These are phyloP conservation scores for Tachina grossa DNA, from an alignment of 2,888 invertebrate species.

Conservation along the genomic window DNA sequence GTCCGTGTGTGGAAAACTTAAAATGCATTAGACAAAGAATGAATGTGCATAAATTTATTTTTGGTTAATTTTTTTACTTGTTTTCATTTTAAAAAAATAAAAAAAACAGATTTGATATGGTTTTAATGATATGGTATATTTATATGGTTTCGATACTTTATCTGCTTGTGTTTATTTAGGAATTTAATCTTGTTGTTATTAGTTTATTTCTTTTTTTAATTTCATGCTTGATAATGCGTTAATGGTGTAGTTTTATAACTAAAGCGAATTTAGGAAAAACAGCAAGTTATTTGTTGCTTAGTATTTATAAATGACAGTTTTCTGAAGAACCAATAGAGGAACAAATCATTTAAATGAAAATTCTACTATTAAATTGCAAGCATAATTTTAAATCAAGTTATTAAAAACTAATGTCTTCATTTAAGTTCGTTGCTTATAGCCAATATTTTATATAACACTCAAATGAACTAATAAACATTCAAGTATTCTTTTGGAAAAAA, in stretches of 20 bases:
- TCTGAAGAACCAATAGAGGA: no score
- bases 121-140: constrained; percentile 35
- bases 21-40: constrained; percentile 2
- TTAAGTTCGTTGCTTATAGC: no score
- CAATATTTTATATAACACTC: no score
- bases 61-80: constrained; percentile 1
- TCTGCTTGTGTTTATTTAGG: constrained; percentile 17
- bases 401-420: no score
- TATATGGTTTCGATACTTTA: constrained; percentile 7
- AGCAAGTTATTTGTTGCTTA: no score
- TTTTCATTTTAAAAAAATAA: constrained; percentile 1
- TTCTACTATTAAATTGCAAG: background rate
- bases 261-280: no score
- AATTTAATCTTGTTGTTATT: background rate
- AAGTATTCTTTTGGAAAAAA: no score
- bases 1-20: background rate
- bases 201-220: no score
- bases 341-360: background rate
- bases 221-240: background rate
- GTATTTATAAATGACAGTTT: no score
- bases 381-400: no score
- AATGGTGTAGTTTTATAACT: background rate
- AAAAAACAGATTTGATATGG: constrained; percentile 15
- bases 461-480: no score
- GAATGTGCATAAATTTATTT: background rate